Conservation (phyloP, 1,140 invertebrate species). For the Saxidomus purpurata region DNA sequence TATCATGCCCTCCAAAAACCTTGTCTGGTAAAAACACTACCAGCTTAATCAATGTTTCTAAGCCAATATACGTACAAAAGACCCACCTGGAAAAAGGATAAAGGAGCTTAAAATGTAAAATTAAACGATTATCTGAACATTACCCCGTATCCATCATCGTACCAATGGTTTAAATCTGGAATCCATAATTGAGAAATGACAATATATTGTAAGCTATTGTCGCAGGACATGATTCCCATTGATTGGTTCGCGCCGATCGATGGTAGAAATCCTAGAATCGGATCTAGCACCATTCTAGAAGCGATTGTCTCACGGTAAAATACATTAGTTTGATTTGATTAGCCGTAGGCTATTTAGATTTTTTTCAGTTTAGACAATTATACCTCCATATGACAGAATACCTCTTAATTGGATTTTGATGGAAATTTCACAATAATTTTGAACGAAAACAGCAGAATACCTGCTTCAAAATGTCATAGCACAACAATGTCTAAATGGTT, state of each 20-base stretch:
- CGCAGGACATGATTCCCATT: neutral
- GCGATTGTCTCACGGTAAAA: constrained; percentile 28
- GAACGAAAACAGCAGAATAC: neutral
- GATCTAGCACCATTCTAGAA: constrained; percentile 3
- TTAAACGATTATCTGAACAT: constrained; percentile 21
- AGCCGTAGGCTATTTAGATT: constrained; percentile 49
- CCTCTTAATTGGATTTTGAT: constrained; percentile 33
- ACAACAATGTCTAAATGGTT: neutral
- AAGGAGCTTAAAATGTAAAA: constrained; percentile 32
- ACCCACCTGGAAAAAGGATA: neutral
- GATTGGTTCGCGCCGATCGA: constrained; percentile 37
- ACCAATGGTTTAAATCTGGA: constrained; percentile 10
- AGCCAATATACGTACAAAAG: neutral
- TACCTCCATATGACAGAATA: constrained; percentile 13
- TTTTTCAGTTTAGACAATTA: constrained; percentile 26
- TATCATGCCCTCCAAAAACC: neutral
- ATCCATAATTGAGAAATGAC: constrained; percentile 39
- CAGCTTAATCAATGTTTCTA: neutral
- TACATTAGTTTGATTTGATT: constrained; percentile 59
- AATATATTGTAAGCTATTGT: constrained; percentile 40
- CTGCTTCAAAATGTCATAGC: neutral
- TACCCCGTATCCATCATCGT: constrained; percentile 12
- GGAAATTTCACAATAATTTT: constrained; percentile 13
- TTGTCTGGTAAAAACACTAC: neutral
- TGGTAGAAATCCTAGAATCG: neutral